Evolutionary conservation across 1,140 invertebrate species (phyloP).

Genomic region (Gonatopus flavifemur): DNA sequence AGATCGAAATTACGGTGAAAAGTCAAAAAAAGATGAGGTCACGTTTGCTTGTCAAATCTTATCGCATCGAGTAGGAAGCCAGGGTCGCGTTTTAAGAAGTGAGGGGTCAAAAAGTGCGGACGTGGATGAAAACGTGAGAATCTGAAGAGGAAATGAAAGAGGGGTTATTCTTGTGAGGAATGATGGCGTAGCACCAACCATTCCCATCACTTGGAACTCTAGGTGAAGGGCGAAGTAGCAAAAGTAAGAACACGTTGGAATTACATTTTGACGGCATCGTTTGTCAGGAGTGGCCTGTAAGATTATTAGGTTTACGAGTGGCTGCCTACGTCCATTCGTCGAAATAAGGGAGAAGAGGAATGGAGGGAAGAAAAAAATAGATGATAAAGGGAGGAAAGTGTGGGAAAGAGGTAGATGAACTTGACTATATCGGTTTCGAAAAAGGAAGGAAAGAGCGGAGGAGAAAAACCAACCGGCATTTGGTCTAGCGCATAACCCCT

Average conservation of each 20-base stretch:
- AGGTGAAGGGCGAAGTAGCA: slow-evolving; percentile 20
- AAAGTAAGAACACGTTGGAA: slow-evolving; percentile 42
- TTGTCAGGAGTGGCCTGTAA: slow-evolving; percentile 48
- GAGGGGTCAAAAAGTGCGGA: not conserved
- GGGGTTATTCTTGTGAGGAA: slow-evolving; percentile 11
- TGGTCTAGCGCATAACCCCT: slow-evolving; percentile 41
- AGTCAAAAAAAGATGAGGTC: no score
- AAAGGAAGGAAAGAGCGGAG: not conserved
- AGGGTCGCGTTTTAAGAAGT: not conserved
- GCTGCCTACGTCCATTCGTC: slow-evolving; percentile 31
- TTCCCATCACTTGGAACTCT: slow-evolving; percentile 42
- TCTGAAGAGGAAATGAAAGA: not conserved
- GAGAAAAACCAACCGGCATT: no score
- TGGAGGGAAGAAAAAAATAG: not conserved
- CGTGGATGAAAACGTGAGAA: not conserved
- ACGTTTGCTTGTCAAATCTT: slow-evolving; percentile 1
- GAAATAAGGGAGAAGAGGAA: slow-evolving; percentile 4
- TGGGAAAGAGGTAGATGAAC: slow-evolving; percentile 1
- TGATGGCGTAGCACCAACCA: slow-evolving; percentile 3
- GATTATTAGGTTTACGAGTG: slow-evolving; percentile 55
- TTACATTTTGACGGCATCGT: slow-evolving; percentile 55
- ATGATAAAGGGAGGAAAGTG: slow-evolving; percentile 7
- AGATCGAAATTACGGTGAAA: no score
- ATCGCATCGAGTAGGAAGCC: not conserved
- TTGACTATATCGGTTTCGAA: slow-evolving; percentile 20